Evolutionary conservation across 1,140 invertebrate species (phyloP), one percentile per base, ranked within the genome.

Genomic region (Orius laevigatus): DNA sequence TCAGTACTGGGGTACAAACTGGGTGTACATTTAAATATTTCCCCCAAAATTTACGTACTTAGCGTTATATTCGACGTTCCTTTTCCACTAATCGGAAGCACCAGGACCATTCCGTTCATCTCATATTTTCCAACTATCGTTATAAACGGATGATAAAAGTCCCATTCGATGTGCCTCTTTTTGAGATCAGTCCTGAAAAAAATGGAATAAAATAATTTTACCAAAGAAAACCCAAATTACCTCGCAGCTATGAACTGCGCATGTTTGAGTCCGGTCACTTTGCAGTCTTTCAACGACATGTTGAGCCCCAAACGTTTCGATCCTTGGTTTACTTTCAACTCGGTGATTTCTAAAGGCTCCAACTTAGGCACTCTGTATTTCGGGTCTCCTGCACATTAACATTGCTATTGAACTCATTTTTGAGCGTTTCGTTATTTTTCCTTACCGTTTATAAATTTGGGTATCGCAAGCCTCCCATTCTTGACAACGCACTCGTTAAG

Each of bases 61-160:
- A 80, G 68, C 5, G 77, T 79, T 6, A 83, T 72, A 54, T 81
- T 81, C 0, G 72, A 73, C 31, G 69, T 62, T 9, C 81, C 81
- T 48, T 71, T 67, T 33, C 81, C 80, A 12, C 66, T 70, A 14
- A 84, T 74, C 0, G 79, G 78, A 32, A 84, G 56, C 11, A 84
- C 56, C 4, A 84, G 57, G 42, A 84, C 71, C 39, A 72, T 70
- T 25, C 81, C 80, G 19, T 72, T 68, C 58, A 81, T 67, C 42
- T 74, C 70, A 53, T 83, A 84, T 54, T 80, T 58, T 3, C 66
- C 70, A 50, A 69, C 60, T 46, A 70, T 69, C n/a, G 62, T 61
- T 0, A 64, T 62, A 54, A 64, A 65, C 55, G 70, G 68, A 4
- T 69, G 43, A 32, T 38, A 42, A 32, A 59, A 57, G 39, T 58